A percentile compares a stretch with the other conserved stretches of the same genome.
Conservation (phyloP, 2,113 vertebrate genomes). For the Archilochus colubris region DNA sequence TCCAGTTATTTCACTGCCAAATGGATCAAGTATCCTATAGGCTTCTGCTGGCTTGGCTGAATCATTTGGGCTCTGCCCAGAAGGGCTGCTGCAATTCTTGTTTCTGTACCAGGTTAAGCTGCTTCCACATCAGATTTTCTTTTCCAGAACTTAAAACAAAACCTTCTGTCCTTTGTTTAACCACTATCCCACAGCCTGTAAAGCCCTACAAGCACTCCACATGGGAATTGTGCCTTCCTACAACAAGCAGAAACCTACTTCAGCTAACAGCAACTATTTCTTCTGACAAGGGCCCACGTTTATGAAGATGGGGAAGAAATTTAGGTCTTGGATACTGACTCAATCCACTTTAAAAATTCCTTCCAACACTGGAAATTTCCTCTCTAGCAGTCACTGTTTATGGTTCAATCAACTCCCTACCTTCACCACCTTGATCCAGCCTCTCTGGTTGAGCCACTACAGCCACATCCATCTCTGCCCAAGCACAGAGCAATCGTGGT, state of each 20-base stretch:
- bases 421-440: background rate
- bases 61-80: background rate
- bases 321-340: background rate
- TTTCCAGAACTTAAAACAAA: background rate
- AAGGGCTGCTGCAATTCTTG: background rate
- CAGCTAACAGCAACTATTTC: background rate
- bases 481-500: background rate
- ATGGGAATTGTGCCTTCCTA: background rate
- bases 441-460: rapidly evolving
- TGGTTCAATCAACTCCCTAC: background rate
- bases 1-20: background rate
- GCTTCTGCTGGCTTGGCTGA: background rate
- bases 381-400: background rate
- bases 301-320: background rate
- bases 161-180: background rate
- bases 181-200: rapidly evolving
- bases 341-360: background rate
- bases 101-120: background rate
- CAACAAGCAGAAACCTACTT: background rate
- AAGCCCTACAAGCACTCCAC: rapidly evolving
- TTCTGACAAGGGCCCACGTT: background rate
- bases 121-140: background rate
- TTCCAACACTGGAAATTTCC: background rate
- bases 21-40: rapidly evolving
- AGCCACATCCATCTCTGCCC: background rate